Evolutionary conservation across 2,888 invertebrate species (phyloP), one percentile per base, ranked within the genome.

Genomic region (Hirtodrosophila confusa): DNA sequence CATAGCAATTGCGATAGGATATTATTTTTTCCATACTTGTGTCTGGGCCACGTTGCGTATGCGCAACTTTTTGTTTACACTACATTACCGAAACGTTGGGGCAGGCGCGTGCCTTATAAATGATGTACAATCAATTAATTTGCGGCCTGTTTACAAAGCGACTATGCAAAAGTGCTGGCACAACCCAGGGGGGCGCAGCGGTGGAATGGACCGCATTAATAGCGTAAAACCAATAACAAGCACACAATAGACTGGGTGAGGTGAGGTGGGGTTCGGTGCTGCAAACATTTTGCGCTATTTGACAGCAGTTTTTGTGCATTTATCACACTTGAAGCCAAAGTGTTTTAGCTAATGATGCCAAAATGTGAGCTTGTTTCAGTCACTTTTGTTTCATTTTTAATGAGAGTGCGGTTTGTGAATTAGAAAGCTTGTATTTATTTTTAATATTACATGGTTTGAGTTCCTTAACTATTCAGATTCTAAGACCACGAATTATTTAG

Each of bases 111-210:
- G 87, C 69, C 78, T 80, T 86, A 86, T 87, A 84, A 80, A 80
- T 80, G 87, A 86, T 80, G 71, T 78, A 84, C 82, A 84, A 80
- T 80, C 87, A 80, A 84, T 80, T 80, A 80, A 80, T 84, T 80
- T 80, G 78, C 50, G 85, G 85, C 71, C 68, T 80, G 74, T 80
- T 86, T 86, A 61, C 87, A 64, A 50, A 80, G 82, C 68, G 56
- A 69, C 69, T 70, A 71, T 62, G 55, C 48, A 11, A 9, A 41
- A 40, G 31, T 12, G 43, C 35, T 37, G 31, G 9, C 7, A 31
- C 7, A 31, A 31, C 8, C 31, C 31, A 27, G 40, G 3, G 3
- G 8, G 11, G 6, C 35, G 29, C 8, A 29, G 49, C 3, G 24
- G 39, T 3, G n/a, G 11, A 10, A 5, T 17, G 33, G 7, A 23